These are phyloP conservation scores for Selene dorsalis DNA, from an alignment of 2,797 vertebrate species.

Conservation along the genomic window DNA sequence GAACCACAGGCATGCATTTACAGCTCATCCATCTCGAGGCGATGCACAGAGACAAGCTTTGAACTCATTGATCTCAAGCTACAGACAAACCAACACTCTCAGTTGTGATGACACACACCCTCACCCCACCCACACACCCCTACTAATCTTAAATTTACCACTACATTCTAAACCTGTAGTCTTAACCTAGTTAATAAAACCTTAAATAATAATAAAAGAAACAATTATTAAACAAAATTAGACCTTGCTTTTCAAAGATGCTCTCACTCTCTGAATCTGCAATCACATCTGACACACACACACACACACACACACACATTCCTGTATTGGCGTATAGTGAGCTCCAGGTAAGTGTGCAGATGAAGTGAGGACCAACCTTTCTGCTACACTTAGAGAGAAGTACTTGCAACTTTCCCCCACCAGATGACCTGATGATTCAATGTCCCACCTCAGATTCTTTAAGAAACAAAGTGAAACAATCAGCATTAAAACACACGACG, in stretches of 20 bases:
- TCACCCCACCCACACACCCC: background rate
- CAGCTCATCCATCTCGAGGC: slow-evolving; percentile 36
- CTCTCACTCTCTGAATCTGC: background rate
- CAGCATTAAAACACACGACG: too few species aligned
- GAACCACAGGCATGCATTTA: slow-evolving; percentile 52
- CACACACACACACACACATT: slow-evolving; percentile 16
- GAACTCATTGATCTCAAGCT: slow-evolving; percentile 41
- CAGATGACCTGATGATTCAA: too few species aligned
- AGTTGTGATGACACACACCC: slow-evolving; percentile 5
- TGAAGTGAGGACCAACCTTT: too few species aligned
- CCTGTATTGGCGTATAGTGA: too few species aligned
- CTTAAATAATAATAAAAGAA: slow-evolving; percentile 19
- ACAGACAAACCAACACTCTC: slow-evolving; percentile 4
- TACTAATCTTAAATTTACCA: background rate
- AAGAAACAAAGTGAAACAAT: too few species aligned
- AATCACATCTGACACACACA: background rate
- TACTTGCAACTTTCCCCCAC: too few species aligned
- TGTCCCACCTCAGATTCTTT: too few species aligned
- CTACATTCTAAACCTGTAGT: background rate
- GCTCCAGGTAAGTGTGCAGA: too few species aligned
- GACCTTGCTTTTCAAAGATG: background rate
- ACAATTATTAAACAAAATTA: background rate
- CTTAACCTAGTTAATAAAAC: background rate
- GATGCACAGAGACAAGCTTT: slow-evolving; percentile 35
- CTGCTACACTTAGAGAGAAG: too few species aligned